Evolutionary conservation across 2,888 invertebrate species (phyloP).

Genomic region (Pseudoips prasinana): DNA sequence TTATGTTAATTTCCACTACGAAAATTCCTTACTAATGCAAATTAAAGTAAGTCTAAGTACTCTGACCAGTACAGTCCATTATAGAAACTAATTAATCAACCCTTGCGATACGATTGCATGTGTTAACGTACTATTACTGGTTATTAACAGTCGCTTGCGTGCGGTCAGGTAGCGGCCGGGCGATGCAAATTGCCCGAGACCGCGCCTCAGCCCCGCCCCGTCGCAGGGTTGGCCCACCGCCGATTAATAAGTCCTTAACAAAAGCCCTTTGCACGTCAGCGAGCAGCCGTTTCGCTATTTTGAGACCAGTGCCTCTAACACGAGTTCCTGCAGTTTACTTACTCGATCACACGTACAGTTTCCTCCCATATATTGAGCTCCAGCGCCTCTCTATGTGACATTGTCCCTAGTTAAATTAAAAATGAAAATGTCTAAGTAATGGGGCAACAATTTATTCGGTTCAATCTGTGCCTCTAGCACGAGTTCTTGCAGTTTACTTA

Average conservation of each 20-base stretch:
- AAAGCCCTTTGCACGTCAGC: constrained; percentile 24
- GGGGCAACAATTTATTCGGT: background rate
- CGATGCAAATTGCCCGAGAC: constrained; percentile 40
- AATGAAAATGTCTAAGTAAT: too few species aligned
- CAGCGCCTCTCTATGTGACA: too few species aligned
- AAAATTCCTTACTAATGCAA: too few species aligned
- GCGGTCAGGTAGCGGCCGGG: constrained; percentile 29
- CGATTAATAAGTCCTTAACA: constrained; percentile 32
- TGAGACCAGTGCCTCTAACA: constrained; percentile 9
- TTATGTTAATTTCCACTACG: constrained; percentile 5
- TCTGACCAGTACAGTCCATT: constrained; percentile 18
- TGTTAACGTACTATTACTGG: constrained; percentile 37
- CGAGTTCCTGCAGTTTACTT: too few species aligned
- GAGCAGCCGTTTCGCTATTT: constrained; percentile 8
- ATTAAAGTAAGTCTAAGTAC: too few species aligned
- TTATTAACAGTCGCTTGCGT: constrained; percentile 32
- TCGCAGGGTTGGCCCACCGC: constrained; percentile 26
- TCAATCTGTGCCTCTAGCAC: too few species aligned
- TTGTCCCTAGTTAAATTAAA: background rate
- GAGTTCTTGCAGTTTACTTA: too few species aligned
- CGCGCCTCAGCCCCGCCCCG: constrained; percentile 34
- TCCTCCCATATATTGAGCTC: too few species aligned
- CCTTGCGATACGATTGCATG: constrained; percentile 36
- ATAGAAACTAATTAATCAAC: constrained; percentile 30
- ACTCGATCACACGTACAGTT: too few species aligned